Percentiles rank a stretch among this genome's conserved stretches.
Conservation (phyloP, 2,888 invertebrate genomes). For the Glomeris marginata region DNA sequence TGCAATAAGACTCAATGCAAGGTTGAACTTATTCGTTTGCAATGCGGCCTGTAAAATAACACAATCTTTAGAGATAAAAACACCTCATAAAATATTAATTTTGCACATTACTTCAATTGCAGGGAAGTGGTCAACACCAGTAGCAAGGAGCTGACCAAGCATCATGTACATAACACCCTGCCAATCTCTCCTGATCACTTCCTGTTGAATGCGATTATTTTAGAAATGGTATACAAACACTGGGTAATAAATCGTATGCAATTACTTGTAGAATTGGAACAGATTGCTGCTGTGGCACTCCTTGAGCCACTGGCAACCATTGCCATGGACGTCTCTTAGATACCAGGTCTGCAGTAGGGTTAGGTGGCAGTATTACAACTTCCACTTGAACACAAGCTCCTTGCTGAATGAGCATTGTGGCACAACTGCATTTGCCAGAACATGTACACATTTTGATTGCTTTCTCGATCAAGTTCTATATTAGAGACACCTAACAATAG, state of each 20-base stretch:
- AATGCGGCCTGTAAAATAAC: slow-evolving; percentile 28
- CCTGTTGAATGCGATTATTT: slow-evolving; percentile 18
- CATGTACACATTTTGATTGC: too few species aligned
- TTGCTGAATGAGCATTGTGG: slow-evolving; percentile 30
- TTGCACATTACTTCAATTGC: slow-evolving; percentile 27
- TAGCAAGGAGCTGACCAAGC: slow-evolving; percentile 28
- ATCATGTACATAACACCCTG: slow-evolving; percentile 36
- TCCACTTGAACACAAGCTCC: slow-evolving; percentile 26
- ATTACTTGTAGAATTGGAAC: slow-evolving; percentile 18
- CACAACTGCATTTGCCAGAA: slow-evolving; percentile 25
- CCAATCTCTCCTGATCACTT: slow-evolving; percentile 32
- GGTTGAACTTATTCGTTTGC: slow-evolving; percentile 29
- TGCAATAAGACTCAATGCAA: slow-evolving; percentile 31
- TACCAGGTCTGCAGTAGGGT: slow-evolving; percentile 13
- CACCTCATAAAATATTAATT: not conserved
- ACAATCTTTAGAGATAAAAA: slow-evolving; percentile 4
- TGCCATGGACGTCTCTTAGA: slow-evolving; percentile 23
- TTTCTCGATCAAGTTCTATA: too few species aligned
- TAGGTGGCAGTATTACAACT: slow-evolving; percentile 19
- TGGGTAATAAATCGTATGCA: not conserved
- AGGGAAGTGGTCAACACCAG: slow-evolving; percentile 25
- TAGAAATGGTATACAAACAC: not conserved
- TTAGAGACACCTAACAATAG: slow-evolving; percentile 10
- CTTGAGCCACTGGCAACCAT: slow-evolving; percentile 24
- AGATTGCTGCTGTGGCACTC: slow-evolving; percentile 8